These are phyloP conservation scores for Erythrolamprus reginae DNA, from an alignment of 2,113 vertebrate genomes.

Conservation along the genomic window DNA sequence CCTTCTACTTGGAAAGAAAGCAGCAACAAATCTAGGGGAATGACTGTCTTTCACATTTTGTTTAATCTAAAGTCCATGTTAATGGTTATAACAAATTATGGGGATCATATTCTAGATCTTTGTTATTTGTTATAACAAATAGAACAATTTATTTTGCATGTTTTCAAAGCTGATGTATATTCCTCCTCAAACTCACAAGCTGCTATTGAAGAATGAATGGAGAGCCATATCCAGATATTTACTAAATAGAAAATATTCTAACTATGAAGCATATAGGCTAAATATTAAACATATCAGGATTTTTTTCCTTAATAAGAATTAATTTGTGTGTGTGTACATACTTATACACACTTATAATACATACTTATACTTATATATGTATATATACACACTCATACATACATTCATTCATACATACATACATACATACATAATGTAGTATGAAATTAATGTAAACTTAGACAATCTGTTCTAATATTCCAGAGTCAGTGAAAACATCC, in stretches of 20 bases:
- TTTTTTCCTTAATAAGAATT: constrained; percentile 17
- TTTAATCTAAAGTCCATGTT: neutral
- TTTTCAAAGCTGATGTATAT: neutral
- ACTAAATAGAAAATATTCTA: constrained; percentile 38
- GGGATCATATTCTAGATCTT: neutral
- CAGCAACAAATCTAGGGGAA: neutral
- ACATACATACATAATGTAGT: neutral
- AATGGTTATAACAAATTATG: neutral
- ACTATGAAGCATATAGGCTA: constrained; percentile 26
- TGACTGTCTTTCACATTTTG: neutral
- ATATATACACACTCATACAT: neutral
- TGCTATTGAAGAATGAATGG: neutral
- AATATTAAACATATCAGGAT: constrained; percentile 9
- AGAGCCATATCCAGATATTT: neutral
- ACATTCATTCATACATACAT: neutral
- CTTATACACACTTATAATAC: no score
- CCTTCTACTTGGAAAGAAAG: neutral
- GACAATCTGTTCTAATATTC: neutral
- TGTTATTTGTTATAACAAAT: neutral
- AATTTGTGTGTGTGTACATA: neutral
- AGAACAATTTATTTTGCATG: neutral
- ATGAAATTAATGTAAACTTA: neutral
- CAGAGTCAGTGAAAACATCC: neutral
- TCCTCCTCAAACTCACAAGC: neutral
- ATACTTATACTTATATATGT: neutral